Evolutionary conservation across 2,113 vertebrate species (phyloP), one percentile per base, ranked within the genome.

Genomic region (Cheilinus undulatus): DNA sequence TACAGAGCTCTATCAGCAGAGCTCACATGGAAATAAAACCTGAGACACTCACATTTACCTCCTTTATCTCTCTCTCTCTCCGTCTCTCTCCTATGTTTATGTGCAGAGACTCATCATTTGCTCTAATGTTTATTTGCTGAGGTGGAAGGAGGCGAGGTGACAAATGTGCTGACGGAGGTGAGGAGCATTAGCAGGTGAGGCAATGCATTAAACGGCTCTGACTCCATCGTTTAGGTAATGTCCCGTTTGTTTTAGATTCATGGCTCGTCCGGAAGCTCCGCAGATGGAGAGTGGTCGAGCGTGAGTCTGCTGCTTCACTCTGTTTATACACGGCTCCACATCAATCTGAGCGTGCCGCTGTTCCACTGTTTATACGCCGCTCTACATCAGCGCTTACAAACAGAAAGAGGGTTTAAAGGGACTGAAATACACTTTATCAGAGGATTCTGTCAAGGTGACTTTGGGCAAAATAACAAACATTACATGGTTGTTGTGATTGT

Each of bases 191-290:
- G 91, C 80, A 93, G 83, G 85, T 90, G 92, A 80, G 90, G 88
- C n/a, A 77, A 95, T 93, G 92, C 42, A 92, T 93, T 95, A 94
- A 94, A 95, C 94, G 91, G 84, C 91, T 93, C 94, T 93, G 93
- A 94, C 91, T 93, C 86, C 89, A 94, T 95, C 95, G 95, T 95
- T 95, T 95, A 95, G 93, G 93, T 95, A 95, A 96, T 95, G 94
- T 95, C 94, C 92, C 87, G 79, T 95, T 95, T 94, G 93, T 94
- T 96, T 95, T 90, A 94, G 92, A 96, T 96, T 95, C 95, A 95
- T 93, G 92, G 92, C 82, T 89, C 24, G 12, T 42, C 27, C 82
- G 87, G 63, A 91, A 78, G 73, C 81, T 91, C 93, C 91, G 91
- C 91, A 94, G 90, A 95, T 93, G 89, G 90, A 93, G 82, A 84